A percentile compares a stretch with the other conserved stretches of the same genome.
Conservation (phyloP, 2,797 vertebrate genomes). For the Dicrostonyx torquatus region DNA sequence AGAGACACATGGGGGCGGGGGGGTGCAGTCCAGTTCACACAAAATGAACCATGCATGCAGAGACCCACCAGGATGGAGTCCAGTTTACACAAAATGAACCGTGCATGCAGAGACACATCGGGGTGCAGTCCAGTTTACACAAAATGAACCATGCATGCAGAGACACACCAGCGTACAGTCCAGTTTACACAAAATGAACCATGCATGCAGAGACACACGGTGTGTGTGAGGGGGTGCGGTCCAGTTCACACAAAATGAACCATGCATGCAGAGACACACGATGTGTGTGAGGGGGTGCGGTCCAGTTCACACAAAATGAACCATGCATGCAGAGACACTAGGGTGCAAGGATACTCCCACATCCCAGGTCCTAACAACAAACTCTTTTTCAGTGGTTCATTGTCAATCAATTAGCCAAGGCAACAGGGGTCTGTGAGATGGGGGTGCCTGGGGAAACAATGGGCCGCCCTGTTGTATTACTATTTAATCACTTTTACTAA, state of each 20-base stretch:
- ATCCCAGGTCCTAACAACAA: slow-evolving; percentile 86
- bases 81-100: slow-evolving; percentile 69
- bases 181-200: slow-evolving; percentile 68
- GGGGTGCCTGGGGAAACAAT: slow-evolving; percentile 84
- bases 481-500: slow-evolving; percentile 92
- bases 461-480: slow-evolving; percentile 88
- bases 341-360: slow-evolving; percentile 64
- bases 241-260: slow-evolving; percentile 68
- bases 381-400: slow-evolving; percentile 88
- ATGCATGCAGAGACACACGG: background rate
- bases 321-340: background rate
- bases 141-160: slow-evolving; percentile 45
- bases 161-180: slow-evolving; percentile 30
- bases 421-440: slow-evolving; percentile 87
- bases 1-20: slow-evolving; percentile 70
- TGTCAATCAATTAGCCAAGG: slow-evolving; percentile 90
- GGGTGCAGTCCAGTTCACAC: slow-evolving; percentile 55
- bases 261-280: background rate
- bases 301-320: slow-evolving; percentile 68
- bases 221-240: background rate
- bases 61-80: background rate
- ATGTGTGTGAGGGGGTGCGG: no score
- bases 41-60: slow-evolving; percentile 43
- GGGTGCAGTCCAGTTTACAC: slow-evolving; percentile 66
- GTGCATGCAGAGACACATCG: slow-evolving; percentile 68